Conservation (phyloP, 2,797 vertebrate genomes). For the Tokudaia tokunoshimensis region DNA sequence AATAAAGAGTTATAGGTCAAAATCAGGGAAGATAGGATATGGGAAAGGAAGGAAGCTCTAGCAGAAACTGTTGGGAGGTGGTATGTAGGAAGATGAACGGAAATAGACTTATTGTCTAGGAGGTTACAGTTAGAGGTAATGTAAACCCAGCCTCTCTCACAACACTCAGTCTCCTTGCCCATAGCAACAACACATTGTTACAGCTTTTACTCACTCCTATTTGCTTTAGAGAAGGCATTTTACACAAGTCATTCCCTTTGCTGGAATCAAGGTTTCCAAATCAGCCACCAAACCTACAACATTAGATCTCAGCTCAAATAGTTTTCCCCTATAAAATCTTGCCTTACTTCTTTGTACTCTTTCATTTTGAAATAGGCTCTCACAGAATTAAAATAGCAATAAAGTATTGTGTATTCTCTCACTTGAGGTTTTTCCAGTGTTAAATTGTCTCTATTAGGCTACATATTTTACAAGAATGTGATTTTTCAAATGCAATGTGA, state of each 20-base stretch:
- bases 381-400: not conserved
- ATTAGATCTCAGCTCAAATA: too few relatives aligned
- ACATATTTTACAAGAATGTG: slow-evolving; percentile 1
- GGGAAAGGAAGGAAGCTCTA: not conserved
- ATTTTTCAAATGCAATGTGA: not conserved
- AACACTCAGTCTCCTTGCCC: not conserved
- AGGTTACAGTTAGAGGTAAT: rapidly evolving
- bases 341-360: rapidly evolving
- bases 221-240: not conserved
- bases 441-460: not conserved
- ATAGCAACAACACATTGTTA: not conserved
- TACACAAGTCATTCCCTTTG: not conserved
- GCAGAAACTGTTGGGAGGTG: not conserved
- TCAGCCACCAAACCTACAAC: too few relatives aligned
- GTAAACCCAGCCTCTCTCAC: rapidly evolving
- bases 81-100: not conserved
- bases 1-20: not conserved
- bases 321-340: too few relatives aligned
- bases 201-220: rapidly evolving
- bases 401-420: not conserved
- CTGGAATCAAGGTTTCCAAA: not conserved
- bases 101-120: rapidly evolving
- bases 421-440: not conserved
- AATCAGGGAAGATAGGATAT: not conserved
- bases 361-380: not conserved